Evolutionary conservation across 2,113 vertebrate species (phyloP), one percentile per base, ranked within the genome.

Genomic region (Coturnix japonica): DNA sequence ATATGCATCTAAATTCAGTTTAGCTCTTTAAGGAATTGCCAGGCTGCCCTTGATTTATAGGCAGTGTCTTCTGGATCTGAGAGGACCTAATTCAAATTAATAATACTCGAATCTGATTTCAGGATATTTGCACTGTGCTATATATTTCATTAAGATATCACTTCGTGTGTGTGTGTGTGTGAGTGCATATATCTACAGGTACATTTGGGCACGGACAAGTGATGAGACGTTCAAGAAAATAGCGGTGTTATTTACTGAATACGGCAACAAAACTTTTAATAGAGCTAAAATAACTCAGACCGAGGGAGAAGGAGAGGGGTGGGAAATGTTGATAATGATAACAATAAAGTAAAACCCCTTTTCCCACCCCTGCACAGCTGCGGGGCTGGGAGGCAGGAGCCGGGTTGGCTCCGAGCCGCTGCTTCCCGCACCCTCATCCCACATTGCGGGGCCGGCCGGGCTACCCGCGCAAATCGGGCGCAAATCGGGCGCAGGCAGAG

Each of bases 31-130:
- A 81, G 89, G 89, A 91, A 87, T 91, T 93, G 92, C 93, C 94
- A 95, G 88, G 69, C 93, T 96, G 96, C 96, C 94, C 95, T 95
- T 92, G 94, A 97, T 94, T 97, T 97, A 96, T 93, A 92, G 92
- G 61, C 90, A 70, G 77, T 74, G 93, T 94, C 94, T 97, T 81
- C 78, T 76, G 74, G 73, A 97, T 93, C 84, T 79, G 75, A 94
- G 91, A 96, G 85, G 85, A 90, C 90, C 95, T 95, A 81, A 93
- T 94, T 96, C 95, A 95, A 96, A 97, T 94, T 95, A 96, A 95
- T 94, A 96, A 87, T 94, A 78, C 78, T 82, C 37, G 95, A 93
- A 96, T 93, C 76, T 56, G 88, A 94, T 92, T 87, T 92, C 90
- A 78, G 79, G 72, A 92, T 93, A 82, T 95, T 95, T 91, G 85